phyloP scores from a whole-genome alignment of 2,888 invertebrate genomes.

The Homarus gammarus region DNA sequence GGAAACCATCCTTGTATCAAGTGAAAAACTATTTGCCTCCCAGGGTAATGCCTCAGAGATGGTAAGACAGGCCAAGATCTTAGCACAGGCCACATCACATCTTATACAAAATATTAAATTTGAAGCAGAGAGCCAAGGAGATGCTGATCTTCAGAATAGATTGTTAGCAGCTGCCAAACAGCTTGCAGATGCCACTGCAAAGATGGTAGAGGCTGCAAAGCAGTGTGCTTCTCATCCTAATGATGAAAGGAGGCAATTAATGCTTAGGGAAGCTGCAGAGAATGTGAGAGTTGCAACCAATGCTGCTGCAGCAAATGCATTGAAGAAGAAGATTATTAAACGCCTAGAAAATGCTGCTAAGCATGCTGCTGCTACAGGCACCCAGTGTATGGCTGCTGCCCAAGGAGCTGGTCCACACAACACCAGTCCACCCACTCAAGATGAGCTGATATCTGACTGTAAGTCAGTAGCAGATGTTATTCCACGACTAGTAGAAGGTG shows the following conservation, averaged over 20 bases:
- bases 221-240: constrained; percentile 92
- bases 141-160: constrained; percentile 92
- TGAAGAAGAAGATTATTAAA: constrained; percentile 86
- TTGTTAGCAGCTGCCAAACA: constrained; percentile 96
- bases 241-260: constrained; percentile 87
- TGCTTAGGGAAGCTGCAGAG: constrained; percentile 91
- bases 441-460: constrained; percentile 88
- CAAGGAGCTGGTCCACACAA: constrained; percentile 89
- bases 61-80: constrained; percentile 93
- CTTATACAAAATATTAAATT: constrained; percentile 95
- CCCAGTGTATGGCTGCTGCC: constrained; percentile 93
- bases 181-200: constrained; percentile 95
- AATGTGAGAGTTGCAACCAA: constrained; percentile 93
- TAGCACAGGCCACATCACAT: constrained; percentile 96
- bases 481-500: constrained; percentile 89
- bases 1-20: constrained; percentile 92
- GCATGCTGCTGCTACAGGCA: constrained; percentile 91
- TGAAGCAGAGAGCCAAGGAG: constrained; percentile 80
- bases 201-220: constrained; percentile 97
- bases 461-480: constrained; percentile 85
- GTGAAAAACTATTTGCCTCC: constrained; percentile 91
- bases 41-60: constrained; percentile 94
- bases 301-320: constrained; percentile 90
- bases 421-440: constrained; percentile 85
- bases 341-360: constrained; percentile 84